Evolutionary conservation across 2,888 invertebrate species (phyloP).

Genomic region (Malthinus flaveolus): DNA sequence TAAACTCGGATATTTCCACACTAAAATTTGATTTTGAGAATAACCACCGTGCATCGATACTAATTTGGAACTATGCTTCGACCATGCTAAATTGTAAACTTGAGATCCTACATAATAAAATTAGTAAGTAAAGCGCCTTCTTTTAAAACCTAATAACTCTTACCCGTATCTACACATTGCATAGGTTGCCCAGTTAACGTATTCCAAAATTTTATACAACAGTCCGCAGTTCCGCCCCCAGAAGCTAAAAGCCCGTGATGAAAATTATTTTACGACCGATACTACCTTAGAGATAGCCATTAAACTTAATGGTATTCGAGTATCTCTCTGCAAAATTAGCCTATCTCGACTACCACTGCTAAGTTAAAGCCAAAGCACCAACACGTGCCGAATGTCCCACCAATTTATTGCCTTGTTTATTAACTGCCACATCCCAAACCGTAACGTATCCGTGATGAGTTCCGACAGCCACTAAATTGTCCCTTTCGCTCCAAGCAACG

Average conservation of each 20-base stretch:
- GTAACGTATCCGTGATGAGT: slow-evolving; percentile 97
- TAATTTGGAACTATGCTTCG: slow-evolving; percentile 95
- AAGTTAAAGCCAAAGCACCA: slow-evolving; percentile 91
- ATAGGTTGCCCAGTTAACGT: slow-evolving; percentile 96
- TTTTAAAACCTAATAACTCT: neutral
- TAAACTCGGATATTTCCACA: slow-evolving; percentile 98
- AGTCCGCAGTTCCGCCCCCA: slow-evolving; percentile 99
- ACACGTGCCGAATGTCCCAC: slow-evolving; percentile 91
- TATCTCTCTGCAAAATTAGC: slow-evolving; percentile 91
- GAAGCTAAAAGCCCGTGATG: slow-evolving; percentile 95
- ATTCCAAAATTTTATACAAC: slow-evolving; percentile 98
- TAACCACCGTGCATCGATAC: slow-evolving; percentile 99
- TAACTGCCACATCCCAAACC: slow-evolving; percentile 96
- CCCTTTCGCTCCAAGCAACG: slow-evolving; percentile 98
- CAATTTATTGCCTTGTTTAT: slow-evolving; percentile 88
- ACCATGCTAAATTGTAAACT: slow-evolving; percentile 99
- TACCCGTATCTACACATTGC: slow-evolving; percentile 96
- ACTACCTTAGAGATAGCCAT: neutral
- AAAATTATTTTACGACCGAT: slow-evolving; percentile 13
- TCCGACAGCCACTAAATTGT: slow-evolving; percentile 95
- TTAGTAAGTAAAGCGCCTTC: neutral
- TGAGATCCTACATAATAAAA: slow-evolving; percentile 72
- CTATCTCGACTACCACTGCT: slow-evolving; percentile 95
- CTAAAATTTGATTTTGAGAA: slow-evolving; percentile 97
- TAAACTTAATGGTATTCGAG: slow-evolving; percentile 73